Base-by-base conservation (phyloP, 2,797 vertebrate species). In the Nyctalus aviator region DNA sequence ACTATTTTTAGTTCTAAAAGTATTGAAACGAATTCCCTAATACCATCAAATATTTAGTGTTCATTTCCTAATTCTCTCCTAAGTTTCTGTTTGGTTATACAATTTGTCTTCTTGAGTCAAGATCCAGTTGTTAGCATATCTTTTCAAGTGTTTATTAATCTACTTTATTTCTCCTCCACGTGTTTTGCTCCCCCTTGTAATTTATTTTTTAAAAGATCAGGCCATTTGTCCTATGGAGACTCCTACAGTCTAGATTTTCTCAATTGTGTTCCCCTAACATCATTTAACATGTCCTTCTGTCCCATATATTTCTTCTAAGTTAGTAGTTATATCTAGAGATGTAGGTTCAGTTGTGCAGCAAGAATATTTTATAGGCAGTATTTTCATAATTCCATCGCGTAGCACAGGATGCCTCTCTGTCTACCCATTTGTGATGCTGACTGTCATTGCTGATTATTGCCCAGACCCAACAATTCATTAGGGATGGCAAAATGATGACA, bases 11-110 rank as follows among this genome's bases (percentile, higher is more conserved):
- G 14, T 32, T 8, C 68, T 92, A 76, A 92, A 94, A 59, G 13
- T 69, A 4, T 91, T 89, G 15, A 91, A 82, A 84, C 83, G 27
- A 84, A 90, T 87, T 79, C 37, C 27, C 12, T 79, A 62, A 91
- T 53, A 21, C 27, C 44, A 69, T 84, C 66, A 79, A 57, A 68
- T 64, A 72, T 68, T 82, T 8, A 44, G 18, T 53, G 37, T 92
- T 92, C 30, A 77, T 13, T 90, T 35, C 0, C 25, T 64, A 72
- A 48, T 92, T 71, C 20, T 92, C 55, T 92, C 41, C 46, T 79
- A 50, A 32, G 11, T 76, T 62, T 91, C 86, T 55, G 62, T 37
- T 90, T 82, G 76, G 13, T 86, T 93, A 89, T 72, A 41, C 25
- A 84, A 17, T 68, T 84, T 85, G 75, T 84, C 79, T 72, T 23